Conservation (phyloP, 2,888 invertebrate genomes). For the Cyrtodaria siliqua region DNA sequence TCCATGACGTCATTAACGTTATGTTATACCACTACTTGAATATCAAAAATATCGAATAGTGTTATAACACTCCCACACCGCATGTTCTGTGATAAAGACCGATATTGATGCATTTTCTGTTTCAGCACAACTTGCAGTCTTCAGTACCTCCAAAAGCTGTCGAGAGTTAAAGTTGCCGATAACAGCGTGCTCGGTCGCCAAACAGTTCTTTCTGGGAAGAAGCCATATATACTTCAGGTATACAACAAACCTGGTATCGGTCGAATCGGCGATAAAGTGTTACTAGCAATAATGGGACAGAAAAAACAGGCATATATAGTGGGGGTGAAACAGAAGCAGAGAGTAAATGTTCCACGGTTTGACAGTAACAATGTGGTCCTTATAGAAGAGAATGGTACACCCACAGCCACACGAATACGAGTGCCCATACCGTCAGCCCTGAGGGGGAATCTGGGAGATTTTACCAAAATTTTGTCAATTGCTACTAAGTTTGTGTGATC, state of each 20-base stretch:
- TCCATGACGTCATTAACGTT: no score
- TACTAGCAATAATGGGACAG: conserved; percentile 97
- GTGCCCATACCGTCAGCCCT: conserved; percentile 97
- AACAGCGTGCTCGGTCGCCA: conserved; percentile 98
- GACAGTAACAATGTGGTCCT: conserved; percentile 98
- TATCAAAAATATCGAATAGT: no score
- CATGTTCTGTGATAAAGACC: no score
- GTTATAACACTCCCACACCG: no score
- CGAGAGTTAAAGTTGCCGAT: conserved; percentile 96
- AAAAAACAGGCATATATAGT: conserved; percentile 97
- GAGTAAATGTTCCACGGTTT: conserved; percentile 93
- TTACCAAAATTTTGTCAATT: conserved; percentile 96
- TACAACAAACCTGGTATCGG: conserved; percentile 87
- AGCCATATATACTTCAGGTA: conserved; percentile 97
- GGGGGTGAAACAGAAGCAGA: conserved; percentile 94
- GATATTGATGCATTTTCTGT: conserved; percentile 19
- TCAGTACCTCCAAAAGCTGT: conserved; percentile 86
- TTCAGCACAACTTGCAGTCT: conserved; percentile 78
- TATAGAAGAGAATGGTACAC: conserved; percentile 97
- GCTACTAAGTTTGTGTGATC: conserved; percentile 94
- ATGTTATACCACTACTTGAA: no score
- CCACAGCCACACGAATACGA: conserved; percentile 97
- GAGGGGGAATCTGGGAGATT: conserved; percentile 91
- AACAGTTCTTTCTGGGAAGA: conserved; percentile 97
- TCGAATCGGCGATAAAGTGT: conserved; percentile 92